phyloP scores from a whole-genome alignment of 2,113 vertebrate species.

The Oreochromis niloticus region DNA sequence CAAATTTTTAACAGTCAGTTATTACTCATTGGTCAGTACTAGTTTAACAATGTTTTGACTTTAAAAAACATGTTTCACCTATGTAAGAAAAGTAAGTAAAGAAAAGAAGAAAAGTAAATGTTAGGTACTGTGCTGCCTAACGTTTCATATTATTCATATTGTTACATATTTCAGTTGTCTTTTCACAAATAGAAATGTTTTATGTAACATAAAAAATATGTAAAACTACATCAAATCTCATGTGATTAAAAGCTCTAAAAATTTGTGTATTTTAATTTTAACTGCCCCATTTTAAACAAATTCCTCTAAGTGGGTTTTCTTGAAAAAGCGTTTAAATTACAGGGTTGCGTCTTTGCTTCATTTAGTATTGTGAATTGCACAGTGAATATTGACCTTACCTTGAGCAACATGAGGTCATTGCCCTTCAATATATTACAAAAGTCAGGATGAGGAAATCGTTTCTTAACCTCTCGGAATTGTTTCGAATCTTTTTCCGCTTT shows the following conservation, averaged over 20 bases:
- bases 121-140: not conserved
- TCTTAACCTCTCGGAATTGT: constrained; percentile 12
- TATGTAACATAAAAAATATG: not conserved
- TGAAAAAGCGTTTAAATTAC: accelerated
- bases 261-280: not conserved
- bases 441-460: constrained; percentile 8
- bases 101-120: not conserved
- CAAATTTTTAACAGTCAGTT: not conserved
- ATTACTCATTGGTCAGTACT: not conserved
- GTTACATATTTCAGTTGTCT: not conserved
- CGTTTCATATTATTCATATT: not conserved
- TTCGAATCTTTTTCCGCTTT: not conserved
- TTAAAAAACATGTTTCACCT: not conserved
- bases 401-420: constrained; percentile 53
- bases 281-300: accelerated
- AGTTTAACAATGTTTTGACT: not conserved
- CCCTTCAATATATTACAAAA: not conserved
- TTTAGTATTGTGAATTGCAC: not conserved
- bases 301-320: not conserved
- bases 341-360: accelerated
- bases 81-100: accelerated
- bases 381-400: constrained; percentile 19
- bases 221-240: not conserved
- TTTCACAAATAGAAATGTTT: not conserved
- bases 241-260: not conserved